These are phyloP conservation scores for Dioctria linearis DNA, from an alignment of 2,888 invertebrate species.

Conservation along the genomic window DNA sequence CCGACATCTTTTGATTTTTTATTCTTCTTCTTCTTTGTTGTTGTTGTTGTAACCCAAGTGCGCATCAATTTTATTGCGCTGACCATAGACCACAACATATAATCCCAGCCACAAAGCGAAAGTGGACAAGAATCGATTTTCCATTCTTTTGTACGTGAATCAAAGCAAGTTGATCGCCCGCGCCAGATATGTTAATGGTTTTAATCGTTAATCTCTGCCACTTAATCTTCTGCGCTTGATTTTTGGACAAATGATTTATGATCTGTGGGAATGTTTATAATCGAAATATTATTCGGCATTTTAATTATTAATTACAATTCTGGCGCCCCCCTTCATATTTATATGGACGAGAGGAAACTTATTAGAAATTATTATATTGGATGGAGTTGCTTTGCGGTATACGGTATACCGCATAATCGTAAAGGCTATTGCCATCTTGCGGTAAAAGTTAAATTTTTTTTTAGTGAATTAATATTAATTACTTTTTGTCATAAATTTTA, in stretches of 20 bases:
- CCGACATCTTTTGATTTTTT: background rate
- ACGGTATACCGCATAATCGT: too few relatives aligned
- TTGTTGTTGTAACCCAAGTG: background rate
- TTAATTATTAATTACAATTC: conserved; percentile 51
- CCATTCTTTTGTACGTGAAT: conserved; percentile 27
- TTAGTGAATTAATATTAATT: too few relatives aligned
- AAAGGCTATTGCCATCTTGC: too few relatives aligned
- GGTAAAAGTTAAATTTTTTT: too few relatives aligned
- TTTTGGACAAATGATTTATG: conserved; percentile 53
- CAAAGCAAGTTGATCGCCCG: conserved; percentile 40
- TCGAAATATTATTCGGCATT: conserved; percentile 52
- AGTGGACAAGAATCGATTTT: conserved; percentile 26
- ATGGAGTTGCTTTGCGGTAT: too few relatives aligned
- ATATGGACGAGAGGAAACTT: too few relatives aligned
- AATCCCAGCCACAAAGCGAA: background rate
- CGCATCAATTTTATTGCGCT: background rate
- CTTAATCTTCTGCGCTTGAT: conserved; percentile 48
- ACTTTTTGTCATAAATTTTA: too few relatives aligned
- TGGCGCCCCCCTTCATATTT: conserved; percentile 3
- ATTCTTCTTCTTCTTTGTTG: background rate
- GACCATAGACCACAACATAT: background rate
- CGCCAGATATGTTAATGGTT: conserved; percentile 52
- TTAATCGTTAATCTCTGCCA: conserved; percentile 55
- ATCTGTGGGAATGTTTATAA: conserved; percentile 38
- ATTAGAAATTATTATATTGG: too few relatives aligned